Evolutionary conservation across 2,797 vertebrate genomes (phyloP).

Genomic region (Sphenodon punctatus): DNA sequence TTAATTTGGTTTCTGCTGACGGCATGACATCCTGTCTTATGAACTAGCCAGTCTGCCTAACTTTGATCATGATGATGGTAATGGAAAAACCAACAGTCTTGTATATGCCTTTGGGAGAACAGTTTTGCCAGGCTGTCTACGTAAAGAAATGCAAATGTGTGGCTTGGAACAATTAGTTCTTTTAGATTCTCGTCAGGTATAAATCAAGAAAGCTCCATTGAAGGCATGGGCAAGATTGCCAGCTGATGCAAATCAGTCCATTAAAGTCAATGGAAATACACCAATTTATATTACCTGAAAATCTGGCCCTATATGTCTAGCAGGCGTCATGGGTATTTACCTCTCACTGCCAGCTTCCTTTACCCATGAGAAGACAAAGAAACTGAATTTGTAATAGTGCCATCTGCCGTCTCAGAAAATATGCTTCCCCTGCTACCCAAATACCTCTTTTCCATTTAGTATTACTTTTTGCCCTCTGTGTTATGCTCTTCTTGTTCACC

Average conservation of each 20-base stretch:
- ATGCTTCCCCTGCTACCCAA: too few relatives aligned
- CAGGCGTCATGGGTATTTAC: slow-evolving; percentile 15
- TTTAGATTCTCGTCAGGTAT: too few relatives aligned
- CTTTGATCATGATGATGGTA: not conserved
- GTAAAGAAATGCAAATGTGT: not conserved
- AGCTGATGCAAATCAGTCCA: not conserved
- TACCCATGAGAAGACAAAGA: not conserved
- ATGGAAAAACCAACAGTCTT: not conserved
- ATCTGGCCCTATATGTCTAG: not conserved
- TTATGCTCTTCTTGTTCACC: not conserved
- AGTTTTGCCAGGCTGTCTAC: not conserved
- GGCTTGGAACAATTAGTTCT: too few relatives aligned
- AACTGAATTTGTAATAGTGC: not conserved
- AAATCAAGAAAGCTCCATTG: too few relatives aligned
- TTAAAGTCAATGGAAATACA: not conserved
- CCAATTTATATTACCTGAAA: not conserved
- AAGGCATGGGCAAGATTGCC: not conserved
- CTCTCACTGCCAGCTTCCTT: not conserved
- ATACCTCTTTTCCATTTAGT: too few relatives aligned
- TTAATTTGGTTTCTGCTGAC: not conserved
- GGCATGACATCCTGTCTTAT: not conserved
- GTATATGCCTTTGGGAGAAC: not conserved
- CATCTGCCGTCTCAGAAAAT: slow-evolving; percentile 18
- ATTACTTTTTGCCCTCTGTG: not conserved
- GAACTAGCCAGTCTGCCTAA: not conserved